Evolutionary conservation across 2,113 vertebrate species (phyloP).

Genomic region (Plecturocebus donacophilus): DNA sequence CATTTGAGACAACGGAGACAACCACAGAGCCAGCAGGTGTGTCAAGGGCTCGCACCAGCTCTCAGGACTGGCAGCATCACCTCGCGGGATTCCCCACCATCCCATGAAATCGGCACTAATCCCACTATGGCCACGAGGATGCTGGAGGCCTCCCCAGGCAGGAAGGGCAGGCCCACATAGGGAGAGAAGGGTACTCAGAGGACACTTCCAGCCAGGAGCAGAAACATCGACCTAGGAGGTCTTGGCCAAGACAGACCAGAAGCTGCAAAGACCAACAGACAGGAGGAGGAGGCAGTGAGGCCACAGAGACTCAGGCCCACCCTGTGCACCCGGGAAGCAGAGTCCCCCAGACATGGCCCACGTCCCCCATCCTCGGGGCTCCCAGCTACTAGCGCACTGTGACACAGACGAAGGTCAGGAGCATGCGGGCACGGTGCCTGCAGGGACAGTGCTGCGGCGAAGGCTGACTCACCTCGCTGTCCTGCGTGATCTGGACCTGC

Average conservation of each 20-base stretch:
- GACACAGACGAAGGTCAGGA: neutral
- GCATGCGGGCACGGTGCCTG: neutral
- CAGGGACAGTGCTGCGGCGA: fast-evolving
- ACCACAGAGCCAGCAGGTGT: neutral
- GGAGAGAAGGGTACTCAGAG: neutral
- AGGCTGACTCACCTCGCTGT: constrained; percentile 92
- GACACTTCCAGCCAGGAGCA: neutral
- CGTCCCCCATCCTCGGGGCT: fast-evolving
- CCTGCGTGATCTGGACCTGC: constrained; percentile 99
- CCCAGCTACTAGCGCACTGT: neutral
- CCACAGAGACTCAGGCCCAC: neutral
- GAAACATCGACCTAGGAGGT: neutral
- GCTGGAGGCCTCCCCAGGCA: neutral
- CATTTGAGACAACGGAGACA: neutral
- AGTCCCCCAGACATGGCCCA: neutral
- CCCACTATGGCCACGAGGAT: neutral
- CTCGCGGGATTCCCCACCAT: too few species aligned
- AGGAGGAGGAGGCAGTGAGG: too few species aligned
- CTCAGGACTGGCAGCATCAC: neutral
- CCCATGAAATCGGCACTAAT: neutral
- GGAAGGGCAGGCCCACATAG: neutral
- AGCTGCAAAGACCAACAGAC: neutral
- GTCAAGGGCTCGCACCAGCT: neutral
- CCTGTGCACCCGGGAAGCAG: fast-evolving
- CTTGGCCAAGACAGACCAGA: neutral